These are phyloP conservation scores for Exaiptasia diaphana DNA, from an alignment of 64 coral and sea anemone genomes.

Conservation along the genomic window DNA sequence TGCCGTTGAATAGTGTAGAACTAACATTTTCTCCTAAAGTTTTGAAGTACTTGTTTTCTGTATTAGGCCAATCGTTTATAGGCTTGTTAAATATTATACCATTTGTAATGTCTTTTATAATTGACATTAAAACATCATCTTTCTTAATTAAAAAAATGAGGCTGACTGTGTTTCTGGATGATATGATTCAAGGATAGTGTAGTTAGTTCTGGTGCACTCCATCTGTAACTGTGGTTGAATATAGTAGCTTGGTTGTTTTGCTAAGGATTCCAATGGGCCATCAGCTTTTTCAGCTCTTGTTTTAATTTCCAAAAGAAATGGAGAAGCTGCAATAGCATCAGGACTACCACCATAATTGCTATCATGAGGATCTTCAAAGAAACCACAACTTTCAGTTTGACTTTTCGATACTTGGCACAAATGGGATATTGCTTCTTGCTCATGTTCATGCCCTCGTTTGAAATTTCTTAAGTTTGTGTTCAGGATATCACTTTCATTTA, in stretches of 20 bases:
- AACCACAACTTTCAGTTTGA: constrained; percentile 36
- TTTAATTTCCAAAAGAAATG: constrained; percentile 41
- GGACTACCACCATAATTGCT: constrained; percentile 51
- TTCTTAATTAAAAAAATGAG: constrained; percentile 52
- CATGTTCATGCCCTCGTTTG: constrained; percentile 18
- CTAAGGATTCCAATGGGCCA: constrained; percentile 34
- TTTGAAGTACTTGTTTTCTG: constrained; percentile 50
- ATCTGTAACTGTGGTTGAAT: constrained; percentile 50
- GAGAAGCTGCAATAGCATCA: constrained; percentile 39
- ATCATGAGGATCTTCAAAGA: constrained; percentile 42
- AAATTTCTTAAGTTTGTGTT: too few relatives aligned
- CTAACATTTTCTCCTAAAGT: constrained; percentile 30
- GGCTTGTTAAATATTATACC: constrained; percentile 4
- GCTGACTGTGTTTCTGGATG: constrained; percentile 58
- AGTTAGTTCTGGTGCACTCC: constrained; percentile 30
- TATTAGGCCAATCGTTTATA: background rate
- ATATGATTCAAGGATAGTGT: constrained; percentile 49
- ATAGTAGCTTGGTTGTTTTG: constrained; percentile 1
- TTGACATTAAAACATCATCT: constrained; percentile 31
- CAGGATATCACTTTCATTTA: too few relatives aligned
- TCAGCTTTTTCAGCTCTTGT: constrained; percentile 39
- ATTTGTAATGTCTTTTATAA: constrained; percentile 20
- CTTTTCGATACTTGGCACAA: constrained; percentile 32
- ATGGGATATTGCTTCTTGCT: constrained; percentile 38
- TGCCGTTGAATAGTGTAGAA: background rate